Base-by-base conservation (phyloP, 2,797 vertebrate species). In the Fistularia commersonii region DNA sequence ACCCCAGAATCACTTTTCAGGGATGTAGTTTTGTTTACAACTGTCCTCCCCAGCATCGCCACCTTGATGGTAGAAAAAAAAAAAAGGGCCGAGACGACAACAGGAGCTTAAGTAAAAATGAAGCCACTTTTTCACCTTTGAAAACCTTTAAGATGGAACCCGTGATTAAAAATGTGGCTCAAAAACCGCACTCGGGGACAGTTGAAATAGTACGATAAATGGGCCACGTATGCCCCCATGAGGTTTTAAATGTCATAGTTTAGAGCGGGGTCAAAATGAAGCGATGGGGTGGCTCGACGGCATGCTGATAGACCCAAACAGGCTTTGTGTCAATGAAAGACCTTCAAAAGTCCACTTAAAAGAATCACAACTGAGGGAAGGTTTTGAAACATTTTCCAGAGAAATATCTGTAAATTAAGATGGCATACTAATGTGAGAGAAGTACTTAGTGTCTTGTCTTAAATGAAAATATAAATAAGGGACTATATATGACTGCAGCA, bases 241-340 rank as follows among this genome's bases (percentile, higher is more conserved):
- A 82, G 74, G 84, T 77, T 85, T 81, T 74, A 82, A 86, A 87
- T 90, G 88, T 90, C 90, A 91, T 81, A 88, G 90, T 89, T 90
- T 88, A 88, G 72, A 73, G 75, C 69, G 81, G 86, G 90, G 89
- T 90, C 87, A 88, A 84, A 88, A 81, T 83, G 81, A 88, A 88
- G 82, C 84, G 71, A 84, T 86, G 82, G 84, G 85, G 80, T 70
- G 76, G 82, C 79, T 70, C 54, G 81, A 80, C 69, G 76, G 73
- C 89, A 77, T 83, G 87, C 86, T 88, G 90, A 70, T 85, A 77
- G 80, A 83, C 82, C 86, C 84, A 85, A 85, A 85, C 79, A 75
- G 70, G 77, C 85, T 88, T 88, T 86, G 87, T 85, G 80, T 85
- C 85, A 88, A 75, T 80, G 71, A 89, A 87, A 87, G 84, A 87